Evolutionary conservation across 2,113 vertebrate genomes (phyloP), one percentile per base, ranked within the genome.

Genomic region (Seriola aureovittata): DNA sequence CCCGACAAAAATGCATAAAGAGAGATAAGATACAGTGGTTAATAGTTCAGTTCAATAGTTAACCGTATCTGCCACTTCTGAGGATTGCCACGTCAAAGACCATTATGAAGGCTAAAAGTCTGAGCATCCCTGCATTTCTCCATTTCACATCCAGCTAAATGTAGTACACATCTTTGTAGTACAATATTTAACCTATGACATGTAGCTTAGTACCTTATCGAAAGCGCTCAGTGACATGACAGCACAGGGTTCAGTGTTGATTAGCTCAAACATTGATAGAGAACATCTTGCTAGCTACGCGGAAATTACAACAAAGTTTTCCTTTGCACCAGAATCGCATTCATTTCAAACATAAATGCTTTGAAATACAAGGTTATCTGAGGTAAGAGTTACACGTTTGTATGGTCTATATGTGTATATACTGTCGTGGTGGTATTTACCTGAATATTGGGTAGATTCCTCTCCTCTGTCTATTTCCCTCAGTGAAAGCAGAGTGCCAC

Each of bases 71-170:
- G 71, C 44, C 71, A 80, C 79, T 83, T 81, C 75, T 29, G 75
- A 84, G 48, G 62, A 59, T 29, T 95, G 95, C 95, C 95, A 96
- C 95, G 94, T 96, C 95, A 91, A 95, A 91, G 68, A 91, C 85
- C 89, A 89, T 90, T 90, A 92, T 86, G 85, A 88, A 50, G 75
- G 80, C 71, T 55, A 60, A 42, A 82, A 19, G 62, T 12, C 14
- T 10, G 58, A 85, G 80, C 84, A 81, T 84, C 71, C 63, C 29
- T 57, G 29, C 5, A 8, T 25, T 50, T 50, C 19, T 58, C 57
- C 7, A 44, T 19, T 8, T 71, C 6, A 62, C 57, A 19, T 21
- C 36, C 38, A 77, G 38, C 21, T 59, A 3, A 19, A 54, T 64
- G 1, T 46, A 29, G 29, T 29, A 29, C 29, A 29, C 7, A 19